A percentile compares a stretch with the other conserved stretches of the same genome.
Evolutionary conservation across 2,113 vertebrate species (phyloP).

Genomic region (Caracal caracal): DNA sequence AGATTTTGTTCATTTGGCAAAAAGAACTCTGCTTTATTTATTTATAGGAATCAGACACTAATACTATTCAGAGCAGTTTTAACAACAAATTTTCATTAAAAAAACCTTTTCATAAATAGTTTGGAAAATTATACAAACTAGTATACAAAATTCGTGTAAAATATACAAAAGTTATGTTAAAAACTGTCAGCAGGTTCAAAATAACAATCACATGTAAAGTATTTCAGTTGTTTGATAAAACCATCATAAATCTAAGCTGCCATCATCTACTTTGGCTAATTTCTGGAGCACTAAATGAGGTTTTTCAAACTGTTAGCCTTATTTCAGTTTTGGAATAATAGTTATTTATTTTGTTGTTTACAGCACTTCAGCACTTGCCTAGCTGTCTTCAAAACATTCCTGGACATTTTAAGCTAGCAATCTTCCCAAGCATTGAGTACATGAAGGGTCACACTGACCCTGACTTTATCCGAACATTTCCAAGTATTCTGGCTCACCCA

Average conservation of each 20-base stretch:
- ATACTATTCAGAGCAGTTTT: background rate
- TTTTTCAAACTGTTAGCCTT: background rate
- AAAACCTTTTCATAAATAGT: too few species aligned
- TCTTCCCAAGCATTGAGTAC: background rate
- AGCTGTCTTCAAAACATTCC: background rate
- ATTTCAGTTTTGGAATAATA: slow-evolving; percentile 42
- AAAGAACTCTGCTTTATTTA: background rate
- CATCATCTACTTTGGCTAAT: background rate
- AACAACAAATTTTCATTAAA: background rate
- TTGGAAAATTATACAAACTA: background rate
- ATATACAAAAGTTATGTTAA: background rate
- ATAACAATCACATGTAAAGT: background rate
- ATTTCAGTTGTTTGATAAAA: slow-evolving; percentile 34
- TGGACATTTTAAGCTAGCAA: background rate
- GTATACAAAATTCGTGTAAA: too few species aligned
- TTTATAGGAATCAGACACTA: background rate
- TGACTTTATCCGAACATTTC: slow-evolving; percentile 47
- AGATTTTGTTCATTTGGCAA: background rate
- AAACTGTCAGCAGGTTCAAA: background rate
- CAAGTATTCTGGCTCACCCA: background rate
- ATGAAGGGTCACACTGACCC: slow-evolving; percentile 58
- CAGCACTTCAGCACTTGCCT: slow-evolving; percentile 18
- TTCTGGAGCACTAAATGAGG: background rate
- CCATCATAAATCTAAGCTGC: background rate
- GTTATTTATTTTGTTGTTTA: slow-evolving; percentile 42